Evolutionary conservation across 2,113 vertebrate species (phyloP).

Genomic region (Sapayoa aenigma): DNA sequence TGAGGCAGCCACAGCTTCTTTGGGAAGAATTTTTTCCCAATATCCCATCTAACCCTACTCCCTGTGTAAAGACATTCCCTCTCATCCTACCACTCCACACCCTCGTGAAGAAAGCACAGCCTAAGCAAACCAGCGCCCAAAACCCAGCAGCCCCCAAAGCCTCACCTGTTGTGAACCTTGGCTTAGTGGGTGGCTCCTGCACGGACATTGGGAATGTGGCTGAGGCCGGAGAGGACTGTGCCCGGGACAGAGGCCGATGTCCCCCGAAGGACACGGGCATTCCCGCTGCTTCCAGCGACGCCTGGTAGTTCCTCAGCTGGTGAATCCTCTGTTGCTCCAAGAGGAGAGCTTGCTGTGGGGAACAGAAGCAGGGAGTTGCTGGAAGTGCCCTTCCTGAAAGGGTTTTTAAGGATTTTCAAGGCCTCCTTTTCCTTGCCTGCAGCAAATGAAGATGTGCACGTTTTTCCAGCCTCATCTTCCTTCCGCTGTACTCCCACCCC

Average conservation of each 20-base stretch:
- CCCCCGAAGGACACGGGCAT: slow-evolving; percentile 82
- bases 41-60: background rate
- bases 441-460: background rate
- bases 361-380: background rate
- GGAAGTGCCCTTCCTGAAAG: background rate
- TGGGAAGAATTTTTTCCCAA: background rate
- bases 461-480: background rate
- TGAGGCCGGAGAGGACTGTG: slow-evolving; percentile 92
- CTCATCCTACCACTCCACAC: background rate
- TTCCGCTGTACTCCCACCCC: background rate
- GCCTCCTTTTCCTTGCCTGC: fast-evolving
- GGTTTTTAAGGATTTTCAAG: background rate
- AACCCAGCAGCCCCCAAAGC: background rate
- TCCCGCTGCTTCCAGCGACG: slow-evolving; percentile 90
- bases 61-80: background rate
- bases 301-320: slow-evolving; percentile 94
- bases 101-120: background rate
- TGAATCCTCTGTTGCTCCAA: slow-evolving; percentile 96
- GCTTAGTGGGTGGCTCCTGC: slow-evolving; percentile 87
- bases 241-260: slow-evolving; percentile 92
- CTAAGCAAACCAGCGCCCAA: fast-evolving
- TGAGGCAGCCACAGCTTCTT: background rate
- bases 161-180: slow-evolving; percentile 93
- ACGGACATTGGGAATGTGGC: slow-evolving; percentile 89
- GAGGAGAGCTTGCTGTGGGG: slow-evolving; percentile 87